A percentile compares a stretch with the other conserved stretches of the same genome.
Evolutionary conservation across 2,888 invertebrate species (phyloP).

Genomic region (Hydriomena furcata): DNA sequence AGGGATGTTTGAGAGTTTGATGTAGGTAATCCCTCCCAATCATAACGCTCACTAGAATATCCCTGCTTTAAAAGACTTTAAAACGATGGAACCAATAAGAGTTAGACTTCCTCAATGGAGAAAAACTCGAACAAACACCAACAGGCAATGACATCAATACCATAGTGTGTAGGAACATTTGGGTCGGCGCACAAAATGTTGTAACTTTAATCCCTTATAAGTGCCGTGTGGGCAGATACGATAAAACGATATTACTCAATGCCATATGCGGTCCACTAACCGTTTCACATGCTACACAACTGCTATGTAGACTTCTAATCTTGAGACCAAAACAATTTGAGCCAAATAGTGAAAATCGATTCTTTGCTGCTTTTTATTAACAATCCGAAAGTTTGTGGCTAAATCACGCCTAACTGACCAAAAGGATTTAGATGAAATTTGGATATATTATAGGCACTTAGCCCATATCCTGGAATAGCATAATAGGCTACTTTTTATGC

Average conservation of each 20-base stretch:
- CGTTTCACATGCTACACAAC: slow-evolving; percentile 7
- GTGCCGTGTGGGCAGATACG: slow-evolving; percentile 54
- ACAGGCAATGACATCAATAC: slow-evolving; percentile 15
- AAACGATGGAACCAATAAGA: slow-evolving; percentile 52
- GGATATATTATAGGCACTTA: too few species aligned
- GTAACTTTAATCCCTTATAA: slow-evolving; percentile 64
- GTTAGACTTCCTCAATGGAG: not conserved
- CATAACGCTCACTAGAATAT: slow-evolving; percentile 74
- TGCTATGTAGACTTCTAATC: not conserved
- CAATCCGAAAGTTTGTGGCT: too few species aligned
- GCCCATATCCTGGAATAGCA: too few species aligned
- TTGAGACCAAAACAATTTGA: too few species aligned
- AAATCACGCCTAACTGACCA: too few species aligned
- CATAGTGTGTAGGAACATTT: slow-evolving; percentile 17
- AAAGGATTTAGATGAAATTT: too few species aligned
- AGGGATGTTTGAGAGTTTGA: too few species aligned
- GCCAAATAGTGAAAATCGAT: too few species aligned
- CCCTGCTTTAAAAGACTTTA: slow-evolving; percentile 69
- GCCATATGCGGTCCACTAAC: slow-evolving; percentile 45
- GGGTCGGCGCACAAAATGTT: slow-evolving; percentile 32
- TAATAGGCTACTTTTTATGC: too few species aligned
- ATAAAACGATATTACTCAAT: slow-evolving; percentile 62
- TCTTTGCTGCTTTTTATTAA: too few species aligned
- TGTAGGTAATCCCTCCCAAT: slow-evolving; percentile 55
- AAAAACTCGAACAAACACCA: not conserved